phyloP scores from a whole-genome alignment of 2,797 vertebrate species.

The Periparus ater region DNA sequence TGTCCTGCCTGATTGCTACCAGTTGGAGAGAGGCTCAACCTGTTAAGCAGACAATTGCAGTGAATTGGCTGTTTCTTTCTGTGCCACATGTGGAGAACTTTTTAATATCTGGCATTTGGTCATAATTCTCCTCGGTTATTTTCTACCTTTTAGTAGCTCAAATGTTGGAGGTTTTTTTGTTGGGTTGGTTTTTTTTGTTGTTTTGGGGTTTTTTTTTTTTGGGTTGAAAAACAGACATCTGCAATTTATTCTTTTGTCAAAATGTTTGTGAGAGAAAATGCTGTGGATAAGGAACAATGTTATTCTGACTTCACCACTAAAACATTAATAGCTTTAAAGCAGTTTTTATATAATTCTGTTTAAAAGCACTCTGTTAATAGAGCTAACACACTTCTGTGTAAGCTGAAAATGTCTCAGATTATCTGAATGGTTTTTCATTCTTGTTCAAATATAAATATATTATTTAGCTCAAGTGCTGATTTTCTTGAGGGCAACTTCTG shows the following conservation, averaged over 20 bases:
- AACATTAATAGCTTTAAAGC: not conserved
- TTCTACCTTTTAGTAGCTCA: constrained; percentile 11
- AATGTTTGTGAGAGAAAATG: not conserved
- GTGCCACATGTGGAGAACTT: constrained; percentile 28
- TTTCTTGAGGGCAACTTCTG: not conserved
- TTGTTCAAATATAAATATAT: not conserved
- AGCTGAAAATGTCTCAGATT: not conserved
- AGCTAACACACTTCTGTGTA: not conserved
- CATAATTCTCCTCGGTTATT: constrained; percentile 39
- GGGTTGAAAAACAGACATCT: not conserved
- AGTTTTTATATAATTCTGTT: not conserved
- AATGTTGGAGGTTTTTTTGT: not conserved
- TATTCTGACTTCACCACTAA: not conserved
- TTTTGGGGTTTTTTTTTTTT: not conserved
- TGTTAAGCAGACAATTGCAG: constrained; percentile 44
- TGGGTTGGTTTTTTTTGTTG: not conserved
- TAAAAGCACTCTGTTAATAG: not conserved
- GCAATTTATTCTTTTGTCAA: constrained; percentile 8
- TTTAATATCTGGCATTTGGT: constrained; percentile 33
- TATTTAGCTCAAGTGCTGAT: not conserved
- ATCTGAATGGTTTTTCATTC: not conserved
- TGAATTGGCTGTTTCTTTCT: constrained; percentile 50
- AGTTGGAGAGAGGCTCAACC: constrained; percentile 68
- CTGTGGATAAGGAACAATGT: not conserved
- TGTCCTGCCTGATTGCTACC: constrained; percentile 79